Evolutionary conservation across 1,140 invertebrate species (phyloP), one percentile per base, ranked within the genome.

Genomic region (Trichomalopsis sarcophagae): DNA sequence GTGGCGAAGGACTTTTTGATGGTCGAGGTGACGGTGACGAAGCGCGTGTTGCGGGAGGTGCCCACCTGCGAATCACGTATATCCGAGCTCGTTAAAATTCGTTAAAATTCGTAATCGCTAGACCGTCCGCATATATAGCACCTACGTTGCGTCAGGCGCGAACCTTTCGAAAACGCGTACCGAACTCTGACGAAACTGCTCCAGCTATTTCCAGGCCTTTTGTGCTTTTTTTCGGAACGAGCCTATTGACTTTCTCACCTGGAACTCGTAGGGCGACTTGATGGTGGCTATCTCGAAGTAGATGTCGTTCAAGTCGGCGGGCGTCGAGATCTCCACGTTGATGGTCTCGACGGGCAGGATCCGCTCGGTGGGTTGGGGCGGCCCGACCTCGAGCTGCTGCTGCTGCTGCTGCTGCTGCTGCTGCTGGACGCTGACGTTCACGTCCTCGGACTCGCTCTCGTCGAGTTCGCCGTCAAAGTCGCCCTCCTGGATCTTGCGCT

Each of bases 261-360:
- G 96, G 92, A 98, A 98, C 33, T 96, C 96, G 89, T 97, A 98
- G 0, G 97, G 97, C 75, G 97, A 97, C 90, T 97, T 97, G 82
- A 98, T 97, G 0, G 97, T 98, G 9, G 97, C 97, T 85, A 98
- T 97, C 94, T 98, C 96, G 90, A 97, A 97, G 86, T 97, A 97
- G 74, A 96, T 94, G 91, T 97, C 96, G 89, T 95, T 95, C 87
- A 97, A 97, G 90, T 97, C 96, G 44, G 96, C 95, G 1, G 97
- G 96, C 2, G 97, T 97, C 2, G 97, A 97, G 83, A 97, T 98
- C 91, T 97, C 96, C 0, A 97, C 96, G 91, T 97, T 97, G 68
- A 97, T 91, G 1, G 97, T 97, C 91, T 97, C 96, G 6, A 96
- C 92, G 14, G 95, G 95, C 85, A 96, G 93, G 30, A 91, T 90